A percentile compares a stretch with the other conserved stretches of the same genome.
These are phyloP conservation scores for Paracentrotus lividus DNA, from an alignment of 53 echinoderm and acorn worm genomes.

Conservation along the genomic window DNA sequence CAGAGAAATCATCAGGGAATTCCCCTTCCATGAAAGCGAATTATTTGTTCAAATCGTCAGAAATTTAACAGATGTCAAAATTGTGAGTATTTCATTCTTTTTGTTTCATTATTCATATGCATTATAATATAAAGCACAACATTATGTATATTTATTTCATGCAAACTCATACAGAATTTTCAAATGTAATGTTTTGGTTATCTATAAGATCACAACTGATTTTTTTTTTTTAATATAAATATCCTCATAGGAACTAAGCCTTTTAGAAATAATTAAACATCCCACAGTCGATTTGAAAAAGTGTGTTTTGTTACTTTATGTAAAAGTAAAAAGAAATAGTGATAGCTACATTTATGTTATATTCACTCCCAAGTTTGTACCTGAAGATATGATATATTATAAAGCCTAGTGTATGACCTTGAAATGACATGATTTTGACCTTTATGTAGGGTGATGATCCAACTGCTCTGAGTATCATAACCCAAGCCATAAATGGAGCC, in stretches of 20 bases:
- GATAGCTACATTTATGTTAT: too few species aligned
- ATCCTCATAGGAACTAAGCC: too few species aligned
- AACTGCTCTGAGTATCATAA: constrained; percentile 81
- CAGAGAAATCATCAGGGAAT: constrained; percentile 89
- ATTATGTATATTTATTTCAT: background rate
- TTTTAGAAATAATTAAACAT: too few species aligned
- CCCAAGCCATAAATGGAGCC: constrained; percentile 91
- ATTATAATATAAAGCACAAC: background rate
- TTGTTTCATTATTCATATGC: background rate
- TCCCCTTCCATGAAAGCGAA: constrained; percentile 89
- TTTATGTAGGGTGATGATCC: constrained; percentile 86
- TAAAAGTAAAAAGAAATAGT: too few species aligned
- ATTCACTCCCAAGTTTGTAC: too few species aligned
- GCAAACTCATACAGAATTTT: background rate
- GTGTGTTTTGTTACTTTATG: too few species aligned
- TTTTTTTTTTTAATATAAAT: too few species aligned
- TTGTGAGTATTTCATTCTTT: constrained; percentile 74
- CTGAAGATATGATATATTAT: background rate
- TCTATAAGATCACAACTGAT: too few species aligned
- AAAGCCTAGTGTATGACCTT: background rate
- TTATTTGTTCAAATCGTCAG: constrained; percentile 89
- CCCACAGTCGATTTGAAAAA: background rate
- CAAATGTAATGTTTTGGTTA: background rate
- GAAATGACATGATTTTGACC: background rate
- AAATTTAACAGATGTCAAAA: constrained; percentile 85